Base-by-base conservation (phyloP, 2,888 invertebrate species). In the Alviniconcha strummeri region DNA sequence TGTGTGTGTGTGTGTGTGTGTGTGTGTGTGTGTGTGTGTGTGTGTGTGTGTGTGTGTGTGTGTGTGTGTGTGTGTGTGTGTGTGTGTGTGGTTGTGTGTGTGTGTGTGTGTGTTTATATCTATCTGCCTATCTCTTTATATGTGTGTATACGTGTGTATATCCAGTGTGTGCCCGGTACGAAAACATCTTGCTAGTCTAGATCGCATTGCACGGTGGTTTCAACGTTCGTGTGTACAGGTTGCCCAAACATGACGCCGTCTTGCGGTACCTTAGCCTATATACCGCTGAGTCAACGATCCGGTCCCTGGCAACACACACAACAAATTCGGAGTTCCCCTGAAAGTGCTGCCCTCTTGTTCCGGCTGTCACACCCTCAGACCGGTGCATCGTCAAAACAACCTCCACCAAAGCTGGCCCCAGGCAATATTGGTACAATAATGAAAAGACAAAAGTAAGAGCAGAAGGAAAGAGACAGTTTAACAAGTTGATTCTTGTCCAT, bases 41-140 rank as follows among this genome's bases (percentile, higher is more conserved):
- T 72, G 72, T 52, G 72, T 52, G 52, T 72, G 72, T 72, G 72
- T 52, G 36, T 5, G 52, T 52, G 36, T 72, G 72, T 36, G 52
- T 36, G 19, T 19, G 72, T 72, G 72, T 72, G 72, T 72, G 72
- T 72, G 72, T 72, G 72, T 72, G 72, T 72, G 19, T 72, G 72
- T 72, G 36, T 36, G 72, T 52, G 19, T 72, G 9, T 72, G 72
- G 8, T 9, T 72, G 72, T 72, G 72, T 72, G 72, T 72, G 72
- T 72, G 19, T 72, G 72, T 72, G 36, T 36, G 72, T 52, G 19
- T 72, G 9, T 72, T 1, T 72, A 52, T 13, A 9, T 72, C 36
- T 19, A 9, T 52, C 8, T 72, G 72, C 52, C 36, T 72, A 52
- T 72, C 36, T 72, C 36, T 72, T 19, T 52, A 52, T 72, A 52